phyloP scores from a whole-genome alignment of 2,888 invertebrate genomes.

The Stenurella melanura region DNA sequence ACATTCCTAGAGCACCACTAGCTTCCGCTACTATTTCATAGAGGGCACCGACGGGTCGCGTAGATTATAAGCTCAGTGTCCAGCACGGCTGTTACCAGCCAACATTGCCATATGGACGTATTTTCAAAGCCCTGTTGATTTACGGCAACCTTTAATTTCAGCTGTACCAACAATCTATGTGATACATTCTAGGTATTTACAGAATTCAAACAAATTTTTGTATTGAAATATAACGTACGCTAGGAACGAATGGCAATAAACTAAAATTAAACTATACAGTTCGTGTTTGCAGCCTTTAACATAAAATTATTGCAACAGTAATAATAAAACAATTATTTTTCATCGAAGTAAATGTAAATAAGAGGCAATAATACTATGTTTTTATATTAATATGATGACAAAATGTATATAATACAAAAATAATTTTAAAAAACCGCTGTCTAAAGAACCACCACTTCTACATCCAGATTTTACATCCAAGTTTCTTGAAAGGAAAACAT shows the following conservation, averaged over 20 bases:
- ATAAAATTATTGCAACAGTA: too few species aligned
- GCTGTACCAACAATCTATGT: neutral
- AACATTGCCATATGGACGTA: slow-evolving; percentile 55
- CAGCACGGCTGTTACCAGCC: slow-evolving; percentile 43
- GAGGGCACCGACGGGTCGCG: slow-evolving; percentile 62
- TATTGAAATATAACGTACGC: neutral
- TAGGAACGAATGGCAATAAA: neutral
- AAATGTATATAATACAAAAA: too few species aligned
- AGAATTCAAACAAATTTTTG: neutral
- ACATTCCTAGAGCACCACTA: slow-evolving; percentile 48
- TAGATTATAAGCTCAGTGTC: slow-evolving; percentile 53
- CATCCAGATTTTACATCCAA: too few species aligned
- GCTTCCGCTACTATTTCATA: slow-evolving; percentile 67
- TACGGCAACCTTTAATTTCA: slow-evolving; percentile 50
- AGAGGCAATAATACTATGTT: too few species aligned
- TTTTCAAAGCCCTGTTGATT: slow-evolving; percentile 58
- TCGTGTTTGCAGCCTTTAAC: too few species aligned
- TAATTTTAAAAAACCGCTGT: too few species aligned
- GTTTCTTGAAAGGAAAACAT: too few species aligned
- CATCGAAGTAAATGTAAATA: too few species aligned
- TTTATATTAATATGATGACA: too few species aligned
- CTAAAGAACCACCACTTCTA: too few species aligned
- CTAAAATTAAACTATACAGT: neutral
- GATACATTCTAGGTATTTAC: neutral
- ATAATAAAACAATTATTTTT: too few species aligned